Evolutionary conservation across 2,888 invertebrate species (phyloP).

Genomic region (Oxytorus armatus): DNA sequence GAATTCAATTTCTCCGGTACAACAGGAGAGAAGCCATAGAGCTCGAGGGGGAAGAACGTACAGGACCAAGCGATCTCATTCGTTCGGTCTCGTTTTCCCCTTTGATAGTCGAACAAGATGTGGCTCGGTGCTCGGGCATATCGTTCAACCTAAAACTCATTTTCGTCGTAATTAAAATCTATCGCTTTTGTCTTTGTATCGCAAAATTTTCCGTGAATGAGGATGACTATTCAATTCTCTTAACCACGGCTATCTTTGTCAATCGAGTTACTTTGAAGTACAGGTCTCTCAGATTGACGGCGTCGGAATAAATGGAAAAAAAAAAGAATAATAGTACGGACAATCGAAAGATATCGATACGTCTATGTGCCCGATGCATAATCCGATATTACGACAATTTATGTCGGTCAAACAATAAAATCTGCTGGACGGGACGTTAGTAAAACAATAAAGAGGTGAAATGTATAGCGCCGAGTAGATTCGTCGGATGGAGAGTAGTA

Average conservation of each 20-base stretch:
- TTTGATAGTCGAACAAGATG: conserved; percentile 51
- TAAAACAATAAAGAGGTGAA: not conserved
- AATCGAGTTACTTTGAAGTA: not conserved
- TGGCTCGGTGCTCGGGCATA: not conserved
- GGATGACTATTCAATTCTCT: not conserved
- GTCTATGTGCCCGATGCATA: not conserved
- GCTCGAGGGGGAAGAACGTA: conserved; percentile 6
- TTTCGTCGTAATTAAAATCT: not conserved
- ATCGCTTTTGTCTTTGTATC: conserved; percentile 10
- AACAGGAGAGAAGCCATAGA: conserved; percentile 10
- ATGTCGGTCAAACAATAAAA: conserved; percentile 1
- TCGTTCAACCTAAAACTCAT: not conserved
- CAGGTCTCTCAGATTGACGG: not conserved
- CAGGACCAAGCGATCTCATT: conserved; percentile 28
- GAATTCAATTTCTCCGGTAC: conserved; percentile 68
- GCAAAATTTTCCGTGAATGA: conserved; percentile 8
- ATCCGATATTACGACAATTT: not conserved
- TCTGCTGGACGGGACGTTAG: conserved; percentile 7
- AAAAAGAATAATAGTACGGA: not conserved
- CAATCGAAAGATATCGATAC: not conserved
- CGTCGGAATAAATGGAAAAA: not conserved
- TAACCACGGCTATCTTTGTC: conserved; percentile 1
- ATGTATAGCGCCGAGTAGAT: conserved; percentile 17
- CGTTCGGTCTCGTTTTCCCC: conserved; percentile 47
- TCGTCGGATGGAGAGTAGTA: conserved; percentile 4